A percentile compares a stretch with the other conserved stretches of the same genome.
These are phyloP conservation scores for Alligator mississippiensis DNA, from an alignment of 2,113 vertebrate species.

Conservation along the genomic window DNA sequence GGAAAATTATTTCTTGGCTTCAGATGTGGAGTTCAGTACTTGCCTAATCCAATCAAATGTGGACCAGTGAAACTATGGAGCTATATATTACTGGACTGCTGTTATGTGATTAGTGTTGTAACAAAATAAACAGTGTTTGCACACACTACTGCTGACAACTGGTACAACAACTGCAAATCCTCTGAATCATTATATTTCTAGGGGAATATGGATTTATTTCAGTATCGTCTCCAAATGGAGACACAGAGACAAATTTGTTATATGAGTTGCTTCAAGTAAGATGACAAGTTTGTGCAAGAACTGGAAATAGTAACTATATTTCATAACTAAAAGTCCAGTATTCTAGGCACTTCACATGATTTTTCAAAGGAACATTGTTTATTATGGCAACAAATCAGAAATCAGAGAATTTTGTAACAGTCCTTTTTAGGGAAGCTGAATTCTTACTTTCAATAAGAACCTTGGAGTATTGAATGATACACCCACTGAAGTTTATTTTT, in stretches of 20 bases:
- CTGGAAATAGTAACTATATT: not conserved
- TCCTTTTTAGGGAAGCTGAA: constrained; percentile 5
- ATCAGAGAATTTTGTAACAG: constrained; percentile 4
- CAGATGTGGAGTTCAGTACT: too few species aligned
- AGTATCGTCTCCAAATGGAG: constrained; percentile 34
- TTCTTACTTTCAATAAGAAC: constrained; percentile 43
- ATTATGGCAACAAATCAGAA: not conserved
- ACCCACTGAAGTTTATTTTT: constrained; percentile 35
- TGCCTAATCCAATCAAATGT: too few species aligned
- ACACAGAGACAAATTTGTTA: constrained; percentile 13
- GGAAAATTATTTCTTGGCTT: too few species aligned
- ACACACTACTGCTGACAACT: not conserved
- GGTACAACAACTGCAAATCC: not conserved
- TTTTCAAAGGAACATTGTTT: constrained; percentile 18
- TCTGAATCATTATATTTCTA: not conserved
- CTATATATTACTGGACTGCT: too few species aligned
- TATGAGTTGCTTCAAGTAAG: not conserved
- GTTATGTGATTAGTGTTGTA: not conserved
- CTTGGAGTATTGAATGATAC: not conserved
- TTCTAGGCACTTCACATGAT: constrained; percentile 16
- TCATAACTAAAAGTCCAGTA: not conserved
- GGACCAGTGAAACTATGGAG: too few species aligned
- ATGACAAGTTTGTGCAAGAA: not conserved
- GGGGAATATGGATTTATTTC: not conserved
- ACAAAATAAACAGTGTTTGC: not conserved